A percentile compares a stretch with the other conserved stretches of the same genome.
phyloP scores from a whole-genome alignment of 2,797 vertebrate species.

The Vespertilio murinus region DNA sequence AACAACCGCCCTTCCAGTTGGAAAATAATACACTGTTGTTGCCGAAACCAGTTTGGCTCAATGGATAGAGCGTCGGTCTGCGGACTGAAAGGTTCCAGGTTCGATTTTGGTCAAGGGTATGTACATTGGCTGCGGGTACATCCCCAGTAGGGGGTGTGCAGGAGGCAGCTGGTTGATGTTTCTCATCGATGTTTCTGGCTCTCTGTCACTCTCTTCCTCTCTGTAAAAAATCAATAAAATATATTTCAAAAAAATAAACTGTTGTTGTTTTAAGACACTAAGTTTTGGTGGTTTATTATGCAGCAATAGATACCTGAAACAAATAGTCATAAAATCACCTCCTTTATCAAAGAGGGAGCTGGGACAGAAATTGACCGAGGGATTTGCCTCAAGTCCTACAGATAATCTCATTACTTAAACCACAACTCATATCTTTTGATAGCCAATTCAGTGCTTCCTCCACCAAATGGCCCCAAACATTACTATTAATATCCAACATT shows the following conservation, averaged over 20 bases:
- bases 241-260: conserved; percentile 26
- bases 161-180: too few relatives aligned
- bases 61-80: too few relatives aligned
- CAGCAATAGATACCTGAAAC: neutral
- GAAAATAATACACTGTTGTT: conserved; percentile 2
- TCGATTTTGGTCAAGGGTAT: too few relatives aligned
- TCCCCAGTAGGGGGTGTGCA: too few relatives aligned
- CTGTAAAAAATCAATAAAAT: too few relatives aligned
- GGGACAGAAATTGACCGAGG: neutral
- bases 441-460: neutral
- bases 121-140: too few relatives aligned
- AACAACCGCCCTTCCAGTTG: neutral
- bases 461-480: neutral
- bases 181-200: too few relatives aligned
- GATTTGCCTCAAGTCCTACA: neutral
- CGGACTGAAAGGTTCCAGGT: too few relatives aligned
- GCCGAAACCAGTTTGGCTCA: too few relatives aligned
- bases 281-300: neutral
- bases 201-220: too few relatives aligned
- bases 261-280: neutral
- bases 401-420: neutral
- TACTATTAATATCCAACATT: neutral
- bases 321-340: neutral
- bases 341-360: neutral
- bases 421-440: conserved; percentile 7